A percentile compares a stretch with the other conserved stretches of the same genome.
These are phyloP conservation scores for Nebria brevicollis DNA, from an alignment of 2,888 invertebrate genomes.

Conservation along the genomic window DNA sequence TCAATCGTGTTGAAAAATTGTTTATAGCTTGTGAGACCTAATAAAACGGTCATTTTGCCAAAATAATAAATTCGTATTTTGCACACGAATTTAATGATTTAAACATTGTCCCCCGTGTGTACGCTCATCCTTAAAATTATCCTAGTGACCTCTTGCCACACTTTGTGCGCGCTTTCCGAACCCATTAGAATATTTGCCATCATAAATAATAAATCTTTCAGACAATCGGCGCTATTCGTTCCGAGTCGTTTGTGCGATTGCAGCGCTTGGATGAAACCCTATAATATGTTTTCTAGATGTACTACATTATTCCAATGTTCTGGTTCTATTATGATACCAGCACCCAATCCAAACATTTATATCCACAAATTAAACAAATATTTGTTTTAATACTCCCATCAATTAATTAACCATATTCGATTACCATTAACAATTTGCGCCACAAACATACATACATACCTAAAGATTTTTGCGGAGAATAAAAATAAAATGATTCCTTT, in stretches of 20 bases:
- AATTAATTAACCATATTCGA: too few species aligned
- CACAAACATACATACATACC: too few species aligned
- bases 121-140: not conserved
- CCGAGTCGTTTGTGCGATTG: not conserved
- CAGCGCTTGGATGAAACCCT: not conserved
- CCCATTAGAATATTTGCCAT: slow-evolving; percentile 1
- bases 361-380: not conserved
- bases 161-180: not conserved
- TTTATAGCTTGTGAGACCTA: not conserved
- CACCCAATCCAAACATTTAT: not conserved
- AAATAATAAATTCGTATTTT: too few species aligned
- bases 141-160: not conserved
- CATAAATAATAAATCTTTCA: not conserved
- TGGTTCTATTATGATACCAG: not conserved
- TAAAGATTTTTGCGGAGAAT: too few species aligned
- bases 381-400: not conserved
- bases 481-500: too few species aligned
- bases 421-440: too few species aligned
- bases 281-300: not conserved
- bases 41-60: not conserved
- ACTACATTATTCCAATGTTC: not conserved
- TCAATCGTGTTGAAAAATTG: slow-evolving; percentile 9
- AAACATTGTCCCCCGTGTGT: not conserved
- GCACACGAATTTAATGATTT: too few species aligned
- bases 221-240: not conserved